phyloP scores from a whole-genome alignment of 2,113 vertebrate species.

The Eira barbara region DNA sequence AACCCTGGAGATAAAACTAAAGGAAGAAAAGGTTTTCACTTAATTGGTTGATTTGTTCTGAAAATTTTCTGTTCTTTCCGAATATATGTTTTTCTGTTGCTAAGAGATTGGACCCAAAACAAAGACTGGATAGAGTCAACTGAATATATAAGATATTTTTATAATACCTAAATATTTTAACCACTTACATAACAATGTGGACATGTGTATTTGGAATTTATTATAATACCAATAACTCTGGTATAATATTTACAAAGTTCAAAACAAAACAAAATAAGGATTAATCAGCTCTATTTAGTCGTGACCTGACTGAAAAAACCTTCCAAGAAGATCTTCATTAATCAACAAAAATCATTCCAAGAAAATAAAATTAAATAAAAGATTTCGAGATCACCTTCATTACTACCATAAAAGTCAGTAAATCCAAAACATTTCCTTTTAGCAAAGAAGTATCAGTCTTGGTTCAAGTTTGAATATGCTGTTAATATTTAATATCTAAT shows the following conservation, averaged over 20 bases:
- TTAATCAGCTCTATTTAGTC: not conserved
- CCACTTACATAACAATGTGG: not conserved
- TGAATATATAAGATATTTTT: not conserved
- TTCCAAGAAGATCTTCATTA: not conserved
- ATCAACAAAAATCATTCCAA: not conserved
- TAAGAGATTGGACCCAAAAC: not conserved
- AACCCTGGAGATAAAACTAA: not conserved
- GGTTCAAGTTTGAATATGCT: not conserved
- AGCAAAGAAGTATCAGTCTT: not conserved
- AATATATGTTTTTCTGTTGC: not conserved
- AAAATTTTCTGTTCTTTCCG: not conserved
- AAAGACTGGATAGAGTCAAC: not conserved
- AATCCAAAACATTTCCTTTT: not conserved
- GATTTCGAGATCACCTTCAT: not conserved
- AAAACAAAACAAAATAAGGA: not conserved
- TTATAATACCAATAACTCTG: not conserved
- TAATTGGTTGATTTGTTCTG: not conserved
- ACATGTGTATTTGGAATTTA: not conserved
- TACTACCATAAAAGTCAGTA: not conserved
- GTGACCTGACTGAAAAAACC: not conserved
- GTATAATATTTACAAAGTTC: not conserved
- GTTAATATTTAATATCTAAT: slow-evolving; percentile 33
- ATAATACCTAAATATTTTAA: not conserved
- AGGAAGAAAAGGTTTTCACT: not conserved
- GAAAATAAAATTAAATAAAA: not conserved